Evolutionary conservation across 2,797 vertebrate species (phyloP).

Genomic region (Crocodylus rhombifer): DNA sequence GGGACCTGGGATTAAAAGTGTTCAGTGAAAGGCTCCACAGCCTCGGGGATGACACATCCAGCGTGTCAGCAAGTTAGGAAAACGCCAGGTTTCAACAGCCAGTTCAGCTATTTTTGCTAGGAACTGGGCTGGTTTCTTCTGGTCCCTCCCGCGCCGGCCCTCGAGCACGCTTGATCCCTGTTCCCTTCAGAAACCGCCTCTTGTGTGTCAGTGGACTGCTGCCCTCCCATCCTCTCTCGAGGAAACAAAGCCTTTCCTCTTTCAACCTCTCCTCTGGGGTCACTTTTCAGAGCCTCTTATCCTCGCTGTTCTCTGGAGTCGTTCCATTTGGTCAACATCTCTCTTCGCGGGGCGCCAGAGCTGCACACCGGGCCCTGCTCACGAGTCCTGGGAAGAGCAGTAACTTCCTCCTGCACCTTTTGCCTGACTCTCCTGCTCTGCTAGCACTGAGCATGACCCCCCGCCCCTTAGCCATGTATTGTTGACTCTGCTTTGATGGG

Average conservation of each 20-base stretch:
- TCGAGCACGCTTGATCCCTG: too few species aligned
- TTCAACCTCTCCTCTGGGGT: neutral
- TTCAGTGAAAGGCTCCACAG: too few species aligned
- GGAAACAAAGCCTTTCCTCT: neutral
- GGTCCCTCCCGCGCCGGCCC: neutral
- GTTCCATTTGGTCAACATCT: neutral
- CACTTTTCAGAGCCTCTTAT: neutral
- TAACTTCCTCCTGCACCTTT: neutral
- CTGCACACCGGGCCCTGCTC: neutral
- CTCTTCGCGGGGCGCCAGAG: neutral
- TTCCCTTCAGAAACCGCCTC: neutral
- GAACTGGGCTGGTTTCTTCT: neutral
- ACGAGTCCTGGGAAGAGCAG: neutral
- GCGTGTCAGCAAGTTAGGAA: too few species aligned
- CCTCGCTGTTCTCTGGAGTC: neutral
- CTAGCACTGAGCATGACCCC: too few species aligned
- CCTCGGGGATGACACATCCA: too few species aligned
- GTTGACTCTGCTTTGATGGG: too few species aligned
- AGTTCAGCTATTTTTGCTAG: neutral
- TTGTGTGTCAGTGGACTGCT: neutral
- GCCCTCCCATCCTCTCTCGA: neutral
- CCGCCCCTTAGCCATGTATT: too few species aligned
- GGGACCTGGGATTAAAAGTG: too few species aligned
- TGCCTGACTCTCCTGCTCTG: neutral
- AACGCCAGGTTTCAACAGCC: too few species aligned